Conservation (phyloP, 2,888 invertebrate species). For the Lissonota sp. region DNA sequence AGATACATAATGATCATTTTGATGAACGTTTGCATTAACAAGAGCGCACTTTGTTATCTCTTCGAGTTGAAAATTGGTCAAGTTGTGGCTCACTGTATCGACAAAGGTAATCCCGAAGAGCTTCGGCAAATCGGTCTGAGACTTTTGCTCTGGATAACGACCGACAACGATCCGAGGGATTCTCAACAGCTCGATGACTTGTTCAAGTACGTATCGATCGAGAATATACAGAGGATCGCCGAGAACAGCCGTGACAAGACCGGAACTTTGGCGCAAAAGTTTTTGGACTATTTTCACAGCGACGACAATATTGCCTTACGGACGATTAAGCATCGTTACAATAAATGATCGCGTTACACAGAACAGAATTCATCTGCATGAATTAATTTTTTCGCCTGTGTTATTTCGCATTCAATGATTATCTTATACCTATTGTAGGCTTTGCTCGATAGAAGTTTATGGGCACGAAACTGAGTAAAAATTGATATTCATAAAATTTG, state of each 20-base stretch:
- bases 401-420: too few relatives aligned
- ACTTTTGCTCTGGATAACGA: conserved; percentile 75
- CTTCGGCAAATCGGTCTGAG: conserved; percentile 71
- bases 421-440: too few relatives aligned
- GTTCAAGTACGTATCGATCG: conserved; percentile 63
- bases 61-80: conserved; percentile 71
- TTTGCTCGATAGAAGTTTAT: too few relatives aligned
- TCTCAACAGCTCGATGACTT: conserved; percentile 46
- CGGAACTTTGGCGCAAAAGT: conserved; percentile 68
- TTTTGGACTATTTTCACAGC: conserved; percentile 58
- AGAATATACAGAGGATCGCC: conserved; percentile 70
- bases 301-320: background rate
- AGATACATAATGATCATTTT: conserved; percentile 81
- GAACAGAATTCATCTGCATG: too few relatives aligned
- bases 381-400: too few relatives aligned
- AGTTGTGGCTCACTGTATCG: conserved; percentile 70
- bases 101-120: conserved; percentile 68
- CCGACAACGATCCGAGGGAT: conserved; percentile 71
- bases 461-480: too few relatives aligned
- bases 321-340: background rate
- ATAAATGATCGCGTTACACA: conserved; percentile 16
- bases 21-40: conserved; percentile 82
- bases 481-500: too few relatives aligned
- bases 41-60: conserved; percentile 76
- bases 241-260: conserved; percentile 60